Evolutionary conservation across 2,113 vertebrate species (phyloP).

Genomic region (Ariopsis seemanni): DNA sequence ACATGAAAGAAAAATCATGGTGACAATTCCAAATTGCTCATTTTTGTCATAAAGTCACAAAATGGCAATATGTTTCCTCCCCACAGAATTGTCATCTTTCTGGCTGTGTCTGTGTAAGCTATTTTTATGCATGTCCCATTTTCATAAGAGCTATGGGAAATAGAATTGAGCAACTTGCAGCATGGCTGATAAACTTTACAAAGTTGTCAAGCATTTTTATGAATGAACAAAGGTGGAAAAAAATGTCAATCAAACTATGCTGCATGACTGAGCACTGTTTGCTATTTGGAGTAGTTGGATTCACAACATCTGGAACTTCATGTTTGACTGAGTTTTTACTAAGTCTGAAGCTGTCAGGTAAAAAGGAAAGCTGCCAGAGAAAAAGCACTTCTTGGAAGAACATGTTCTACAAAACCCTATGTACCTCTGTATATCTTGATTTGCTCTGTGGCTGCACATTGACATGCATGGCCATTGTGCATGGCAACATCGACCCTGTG

Average conservation of each 20-base stretch:
- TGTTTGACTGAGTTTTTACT: conserved; percentile 61
- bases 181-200: conserved; percentile 49
- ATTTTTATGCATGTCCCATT: conserved; percentile 59
- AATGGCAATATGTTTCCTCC: conserved; percentile 19
- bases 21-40: not conserved
- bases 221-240: conserved; percentile 38
- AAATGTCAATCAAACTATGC: conserved; percentile 65
- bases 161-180: conserved; percentile 58
- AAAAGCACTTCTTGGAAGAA: conserved; percentile 53
- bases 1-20: not conserved
- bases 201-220: conserved; percentile 45
- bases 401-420: conserved; percentile 59
- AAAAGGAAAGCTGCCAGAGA: conserved; percentile 3
- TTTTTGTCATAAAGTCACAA: not conserved
- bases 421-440: conserved; percentile 50
- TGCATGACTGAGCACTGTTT: conserved; percentile 64
- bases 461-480: conserved; percentile 56
- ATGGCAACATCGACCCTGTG: not conserved
- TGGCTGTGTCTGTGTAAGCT: conserved; percentile 64
- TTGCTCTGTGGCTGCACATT: conserved; percentile 34
- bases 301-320: conserved; percentile 42
- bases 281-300: not conserved
- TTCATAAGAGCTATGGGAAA: conserved; percentile 69
- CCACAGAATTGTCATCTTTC: conserved; percentile 66
- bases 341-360: conserved; percentile 57